phyloP scores from a whole-genome alignment of 2,113 vertebrate species.

The Lethenteron reissneri region DNA sequence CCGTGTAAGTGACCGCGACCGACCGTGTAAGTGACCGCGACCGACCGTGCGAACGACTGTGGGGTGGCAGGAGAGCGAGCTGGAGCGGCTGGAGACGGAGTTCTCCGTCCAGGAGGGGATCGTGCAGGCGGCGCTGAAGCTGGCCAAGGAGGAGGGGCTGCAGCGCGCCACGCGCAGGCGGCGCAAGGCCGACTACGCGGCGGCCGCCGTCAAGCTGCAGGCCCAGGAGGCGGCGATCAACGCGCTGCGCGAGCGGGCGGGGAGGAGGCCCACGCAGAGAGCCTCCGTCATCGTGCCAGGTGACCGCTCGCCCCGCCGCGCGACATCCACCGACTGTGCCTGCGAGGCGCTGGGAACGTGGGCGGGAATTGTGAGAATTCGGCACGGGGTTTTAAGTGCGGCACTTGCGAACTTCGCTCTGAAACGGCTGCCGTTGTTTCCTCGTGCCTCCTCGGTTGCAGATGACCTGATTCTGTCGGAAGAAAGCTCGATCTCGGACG shows the following conservation, averaged over 20 bases:
- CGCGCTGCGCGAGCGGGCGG: constrained; percentile 43
- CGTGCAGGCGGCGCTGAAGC: constrained; percentile 65
- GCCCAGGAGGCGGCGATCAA: constrained; percentile 67
- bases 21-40: too few relatives aligned
- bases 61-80: constrained; percentile 39
- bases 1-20: too few relatives aligned
- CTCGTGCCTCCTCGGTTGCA: too few relatives aligned
- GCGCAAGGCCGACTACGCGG: constrained; percentile 47
- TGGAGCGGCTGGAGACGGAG: constrained; percentile 65
- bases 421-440: too few relatives aligned
- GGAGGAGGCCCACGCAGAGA: constrained; percentile 55
- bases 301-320: constrained; percentile 14
- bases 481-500: too few relatives aligned
- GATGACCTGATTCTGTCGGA: too few relatives aligned
- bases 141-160: constrained; percentile 50
- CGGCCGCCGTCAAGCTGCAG: constrained; percentile 54
- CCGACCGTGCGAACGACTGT: too few relatives aligned
- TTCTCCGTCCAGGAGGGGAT: constrained; percentile 79
- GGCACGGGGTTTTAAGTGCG: too few relatives aligned
- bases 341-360: too few relatives aligned
- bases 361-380: too few relatives aligned
- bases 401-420: too few relatives aligned
- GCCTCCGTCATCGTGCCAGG: constrained; percentile 41
- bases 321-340: too few relatives aligned
- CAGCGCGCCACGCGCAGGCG: constrained; percentile 76